Base-by-base conservation (phyloP, 2,113 vertebrate genomes). In the Tapirus terrestris region DNA sequence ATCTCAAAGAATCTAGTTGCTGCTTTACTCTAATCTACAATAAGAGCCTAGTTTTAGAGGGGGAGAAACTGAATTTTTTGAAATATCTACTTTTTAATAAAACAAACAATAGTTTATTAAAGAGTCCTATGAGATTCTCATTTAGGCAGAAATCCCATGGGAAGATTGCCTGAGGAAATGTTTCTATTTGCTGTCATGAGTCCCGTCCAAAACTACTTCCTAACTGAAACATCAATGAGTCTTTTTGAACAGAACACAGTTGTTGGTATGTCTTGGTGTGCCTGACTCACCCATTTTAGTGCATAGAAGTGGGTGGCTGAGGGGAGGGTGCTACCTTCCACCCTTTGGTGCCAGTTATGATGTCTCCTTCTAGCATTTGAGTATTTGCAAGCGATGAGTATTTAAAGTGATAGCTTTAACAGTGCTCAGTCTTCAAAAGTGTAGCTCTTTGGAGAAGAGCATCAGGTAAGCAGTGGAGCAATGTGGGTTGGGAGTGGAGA, bases 121-220 rank as follows among this genome's bases (percentile, higher is more conserved):
- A 94, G 51, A 58, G 67, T 70, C 82, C 96, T 93, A 25, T 97
- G 98, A 98, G 98, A 97, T 93, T 12, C 82, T 53, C n/a, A 68
- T 96, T 76, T 80, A 82, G 97, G 96, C 96, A n/a, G 13, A 86
- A 96, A 98, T 98, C 98, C 97, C 97, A 96, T 53, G 98, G 97
- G 98, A 98, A 98, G 96, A 96, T 98, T 60, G 97, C 98, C 98
- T 1, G 70, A 82, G 98, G 98, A 95, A 25, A 58, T 97, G 5
- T 96, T 98, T 96, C 87, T 93, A 61, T 72, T 0, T 6, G 95
- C 94, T 97, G 97, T 98, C 97, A 53, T 0, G 96, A 89, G 89
- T 79, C 45, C 20, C 56, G 25, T 70, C 88, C 8, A 61, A 92
- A 98, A 98, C 96, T 97, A 79, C 89, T 98, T 98, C 93, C 21